Evolutionary conservation across 2,888 invertebrate species (phyloP), one percentile per base, ranked within the genome.

Genomic region (Leistus spinibarbis): DNA sequence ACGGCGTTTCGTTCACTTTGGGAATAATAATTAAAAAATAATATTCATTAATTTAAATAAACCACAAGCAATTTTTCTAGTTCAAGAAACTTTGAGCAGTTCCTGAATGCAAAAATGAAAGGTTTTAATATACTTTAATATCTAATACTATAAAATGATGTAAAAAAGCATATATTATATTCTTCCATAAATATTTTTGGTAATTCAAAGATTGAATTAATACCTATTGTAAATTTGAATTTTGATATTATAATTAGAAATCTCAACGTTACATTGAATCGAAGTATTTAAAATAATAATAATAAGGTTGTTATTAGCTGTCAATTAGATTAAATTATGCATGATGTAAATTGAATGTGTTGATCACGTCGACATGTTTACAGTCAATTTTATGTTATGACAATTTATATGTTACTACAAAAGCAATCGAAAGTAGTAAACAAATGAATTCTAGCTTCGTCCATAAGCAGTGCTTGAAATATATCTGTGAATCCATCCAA

Each of bases 171-270:
- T 64, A 24, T 64, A 10, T n/a, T 71, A 64, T 73, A 68, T 62
- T 75, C 75, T 75, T 75, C 75, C 75, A 75, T 69, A 73, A 65
- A 73, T 73, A 75, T 75, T 75, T 75, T 75, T 75, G 75, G 75
- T 75, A 75, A 60, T 67, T 72, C 66, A 72, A 56, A 66, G 66
- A 57, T 16, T 56, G 62, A 66, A 73, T 62, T 60, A 65, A 66
- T 66, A 66, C 53, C 66, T 66, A 64, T 64, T 66, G 66, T 66
- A 66, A 54, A 54, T 67, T 57, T 75, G 69, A 64, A 69, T 75
- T 75, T 69, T 73, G 73, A 73, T 73, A 73, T n/a, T n/a, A n/a
- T 60, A 73, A 66, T 4, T 75, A 69, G 64, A 62, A 69, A 19
- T 69, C 54, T 75, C 54, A 75, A 74, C 53, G 72, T 65, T 40